phyloP scores from a whole-genome alignment of 2,888 invertebrate genomes.

The Cloeon dipterum region DNA sequence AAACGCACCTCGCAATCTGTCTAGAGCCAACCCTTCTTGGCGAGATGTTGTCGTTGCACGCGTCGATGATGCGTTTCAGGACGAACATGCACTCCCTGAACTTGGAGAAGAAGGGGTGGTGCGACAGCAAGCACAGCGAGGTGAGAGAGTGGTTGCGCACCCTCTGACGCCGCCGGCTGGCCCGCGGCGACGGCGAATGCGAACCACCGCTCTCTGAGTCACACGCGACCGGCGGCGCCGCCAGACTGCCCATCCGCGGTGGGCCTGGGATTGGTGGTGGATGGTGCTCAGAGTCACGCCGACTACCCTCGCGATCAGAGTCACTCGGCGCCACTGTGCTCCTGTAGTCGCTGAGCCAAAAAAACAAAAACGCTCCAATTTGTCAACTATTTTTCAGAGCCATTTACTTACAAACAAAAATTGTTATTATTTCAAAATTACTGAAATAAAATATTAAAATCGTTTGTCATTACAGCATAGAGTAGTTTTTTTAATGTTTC shows the following conservation, averaged over 20 bases:
- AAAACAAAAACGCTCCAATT: no score
- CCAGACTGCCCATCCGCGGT: conserved; percentile 32
- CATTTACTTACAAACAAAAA: no score
- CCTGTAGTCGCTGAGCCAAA: conserved; percentile 89
- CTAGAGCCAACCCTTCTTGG: conserved; percentile 74
- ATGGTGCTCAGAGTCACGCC: conserved; percentile 35
- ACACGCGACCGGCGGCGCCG: conserved; percentile 35
- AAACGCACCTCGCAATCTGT: conserved; percentile 46
- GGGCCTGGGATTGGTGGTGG: conserved; percentile 4
- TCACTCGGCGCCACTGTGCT: conserved; percentile 77
- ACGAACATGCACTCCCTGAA: conserved; percentile 95
- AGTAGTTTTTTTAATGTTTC: no score
- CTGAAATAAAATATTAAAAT: no score
- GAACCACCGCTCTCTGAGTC: conserved; percentile 79
- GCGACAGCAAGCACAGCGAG: conserved; percentile 89
- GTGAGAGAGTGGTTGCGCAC: conserved; percentile 84
- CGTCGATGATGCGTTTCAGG: conserved; percentile 87
- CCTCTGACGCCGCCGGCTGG: conserved; percentile 55
- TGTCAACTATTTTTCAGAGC: no score
- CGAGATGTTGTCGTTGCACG: conserved; percentile 86
- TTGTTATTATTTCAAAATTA: no score
- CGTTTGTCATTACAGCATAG: no score
- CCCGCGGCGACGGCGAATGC: conserved; percentile 66
- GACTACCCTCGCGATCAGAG: conserved; percentile 58
- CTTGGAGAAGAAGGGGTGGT: conserved; percentile 97